Evolutionary conservation across 2,888 invertebrate species (phyloP).

Genomic region (Morinoia aosen): DNA sequence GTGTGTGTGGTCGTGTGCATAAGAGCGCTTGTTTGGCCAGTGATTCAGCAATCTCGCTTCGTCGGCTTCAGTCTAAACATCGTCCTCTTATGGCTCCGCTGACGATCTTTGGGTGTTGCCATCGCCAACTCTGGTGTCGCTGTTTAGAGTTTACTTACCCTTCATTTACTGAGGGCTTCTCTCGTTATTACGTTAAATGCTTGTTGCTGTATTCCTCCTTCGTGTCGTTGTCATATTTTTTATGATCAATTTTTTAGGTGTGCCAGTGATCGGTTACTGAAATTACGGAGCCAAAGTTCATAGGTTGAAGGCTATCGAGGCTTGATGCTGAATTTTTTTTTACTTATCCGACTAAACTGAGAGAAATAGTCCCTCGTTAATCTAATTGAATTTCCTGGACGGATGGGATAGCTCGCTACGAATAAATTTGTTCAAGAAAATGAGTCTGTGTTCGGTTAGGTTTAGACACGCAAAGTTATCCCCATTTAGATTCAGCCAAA

Average conservation of each 20-base stretch:
- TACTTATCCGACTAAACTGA: too few relatives aligned
- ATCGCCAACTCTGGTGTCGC: background rate
- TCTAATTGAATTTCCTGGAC: conserved; percentile 38
- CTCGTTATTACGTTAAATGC: background rate
- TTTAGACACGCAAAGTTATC: too few relatives aligned
- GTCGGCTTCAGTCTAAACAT: background rate
- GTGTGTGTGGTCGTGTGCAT: conserved; percentile 8
- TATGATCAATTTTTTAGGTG: background rate
- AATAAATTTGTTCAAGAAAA: conserved; percentile 29
- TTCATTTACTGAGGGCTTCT: background rate
- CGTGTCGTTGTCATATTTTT: background rate
- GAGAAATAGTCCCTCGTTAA: background rate
- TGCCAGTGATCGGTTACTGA: too few relatives aligned
- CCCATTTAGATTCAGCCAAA: too few relatives aligned
- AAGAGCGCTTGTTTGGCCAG: background rate
- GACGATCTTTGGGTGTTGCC: background rate
- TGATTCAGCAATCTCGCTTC: conserved; percentile 1
- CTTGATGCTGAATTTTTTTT: too few relatives aligned
- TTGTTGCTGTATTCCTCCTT: background rate
- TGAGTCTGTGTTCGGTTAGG: background rate
- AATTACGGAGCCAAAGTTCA: too few relatives aligned
- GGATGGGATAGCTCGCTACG: conserved; percentile 12
- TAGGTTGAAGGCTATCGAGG: too few relatives aligned
- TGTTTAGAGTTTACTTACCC: background rate
- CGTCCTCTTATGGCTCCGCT: conserved; percentile 12